Percentiles rank a stretch among this genome's conserved stretches.
Evolutionary conservation across 2,113 vertebrate species (phyloP).

Genomic region (Gasterosteus nipponicus): DNA sequence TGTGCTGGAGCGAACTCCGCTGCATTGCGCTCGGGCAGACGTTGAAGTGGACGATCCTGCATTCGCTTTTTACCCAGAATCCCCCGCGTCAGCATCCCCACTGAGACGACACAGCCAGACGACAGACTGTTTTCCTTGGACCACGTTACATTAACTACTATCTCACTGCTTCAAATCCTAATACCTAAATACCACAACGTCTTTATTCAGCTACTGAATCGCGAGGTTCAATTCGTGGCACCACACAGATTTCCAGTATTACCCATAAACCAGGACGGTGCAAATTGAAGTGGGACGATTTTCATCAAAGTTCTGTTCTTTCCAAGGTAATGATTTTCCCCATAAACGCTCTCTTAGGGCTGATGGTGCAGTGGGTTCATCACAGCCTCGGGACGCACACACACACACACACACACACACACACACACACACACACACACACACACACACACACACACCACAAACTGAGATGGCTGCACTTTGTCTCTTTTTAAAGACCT

Average conservation of each 20-base stretch:
- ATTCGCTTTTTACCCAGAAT: neutral
- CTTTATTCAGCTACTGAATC: conserved; percentile 42
- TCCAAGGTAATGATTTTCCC: conserved; percentile 74
- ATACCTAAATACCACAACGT: conserved; percentile 29
- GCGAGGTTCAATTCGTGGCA: conserved; percentile 44
- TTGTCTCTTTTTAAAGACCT: conserved; percentile 71
- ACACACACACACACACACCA: conserved; percentile 13
- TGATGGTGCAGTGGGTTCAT: conserved; percentile 64
- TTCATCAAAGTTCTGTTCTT: conserved; percentile 76
- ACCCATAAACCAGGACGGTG: conserved; percentile 62
- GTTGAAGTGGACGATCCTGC: neutral
- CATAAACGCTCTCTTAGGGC: conserved; percentile 71
- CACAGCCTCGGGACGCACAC: conserved; percentile 52
- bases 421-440: conserved; percentile 23
- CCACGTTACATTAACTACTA: neutral
- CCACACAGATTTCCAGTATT: conserved; percentile 49
- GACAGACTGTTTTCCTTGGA: neutral
- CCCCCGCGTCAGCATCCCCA: neutral
- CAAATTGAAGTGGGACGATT: conserved; percentile 73
- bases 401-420: neutral
- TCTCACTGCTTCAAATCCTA: conserved; percentile 8
- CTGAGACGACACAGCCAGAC: neutral
- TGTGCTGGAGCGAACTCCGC: neutral
- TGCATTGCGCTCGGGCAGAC: neutral
- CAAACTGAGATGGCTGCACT: conserved; percentile 30